Evolutionary conservation across 2,113 vertebrate species (phyloP).

Genomic region (Hemichromis elongatus): DNA sequence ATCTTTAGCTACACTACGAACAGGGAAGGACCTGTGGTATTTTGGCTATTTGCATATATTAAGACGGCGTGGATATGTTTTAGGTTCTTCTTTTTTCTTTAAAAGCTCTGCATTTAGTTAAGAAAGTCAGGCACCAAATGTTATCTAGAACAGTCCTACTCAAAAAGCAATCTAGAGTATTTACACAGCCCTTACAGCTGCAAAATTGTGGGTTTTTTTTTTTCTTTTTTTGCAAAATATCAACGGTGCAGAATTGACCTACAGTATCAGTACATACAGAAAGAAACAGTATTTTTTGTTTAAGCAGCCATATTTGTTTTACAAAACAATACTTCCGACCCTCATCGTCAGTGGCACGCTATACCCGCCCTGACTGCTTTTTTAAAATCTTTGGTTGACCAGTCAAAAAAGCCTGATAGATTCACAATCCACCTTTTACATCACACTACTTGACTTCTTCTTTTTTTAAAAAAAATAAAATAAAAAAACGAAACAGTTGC

Average conservation of each 20-base stretch:
- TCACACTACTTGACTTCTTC: constrained; percentile 66
- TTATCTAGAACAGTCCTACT: constrained; percentile 51
- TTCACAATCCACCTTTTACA: constrained; percentile 51
- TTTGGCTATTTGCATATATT: constrained; percentile 50
- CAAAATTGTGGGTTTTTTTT: constrained; percentile 3
- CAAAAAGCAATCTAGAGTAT: constrained; percentile 55
- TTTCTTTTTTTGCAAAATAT: background rate
- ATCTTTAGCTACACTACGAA: background rate
- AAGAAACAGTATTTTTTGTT: constrained; percentile 57
- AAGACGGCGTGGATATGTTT: constrained; percentile 11
- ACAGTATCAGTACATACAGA: constrained; percentile 69
- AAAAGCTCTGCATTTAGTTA: constrained; percentile 45
- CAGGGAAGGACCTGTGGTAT: background rate
- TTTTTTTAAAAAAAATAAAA: constrained; percentile 48
- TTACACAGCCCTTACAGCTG: constrained; percentile 47
- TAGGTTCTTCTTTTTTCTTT: constrained; percentile 10
- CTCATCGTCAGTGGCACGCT: constrained; percentile 42
- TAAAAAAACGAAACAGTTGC: constrained; percentile 37
- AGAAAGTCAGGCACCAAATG: constrained; percentile 53
- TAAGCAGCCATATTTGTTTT: constrained; percentile 69
- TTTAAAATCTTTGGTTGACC: constrained; percentile 71
- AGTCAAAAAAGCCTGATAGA: constrained; percentile 68
- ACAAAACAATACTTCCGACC: constrained; percentile 61
- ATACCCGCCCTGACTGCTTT: constrained; percentile 48
- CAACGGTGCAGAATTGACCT: constrained; percentile 50